Evolutionary conservation across 2,797 vertebrate species (phyloP), one percentile per base, ranked within the genome.

Genomic region (Siniperca scherzeri): DNA sequence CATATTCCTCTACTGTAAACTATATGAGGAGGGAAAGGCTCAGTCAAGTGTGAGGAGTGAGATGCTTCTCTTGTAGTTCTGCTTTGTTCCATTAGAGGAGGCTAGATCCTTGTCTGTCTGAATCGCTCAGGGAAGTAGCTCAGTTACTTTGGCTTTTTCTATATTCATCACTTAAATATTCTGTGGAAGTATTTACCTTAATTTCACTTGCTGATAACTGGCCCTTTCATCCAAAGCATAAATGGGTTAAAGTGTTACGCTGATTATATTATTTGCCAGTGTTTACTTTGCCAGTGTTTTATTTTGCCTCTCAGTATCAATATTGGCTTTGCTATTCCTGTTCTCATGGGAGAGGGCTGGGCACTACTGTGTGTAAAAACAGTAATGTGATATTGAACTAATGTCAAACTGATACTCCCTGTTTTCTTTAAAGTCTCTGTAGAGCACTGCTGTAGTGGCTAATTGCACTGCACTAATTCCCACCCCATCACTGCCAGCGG

Each of bases 121-220:
- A 89, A 90, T 94, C 89, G 95, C 96, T 97, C 96, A 97, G 97
- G 97, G 96, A 97, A 90, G 95, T 96, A 96, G 95, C 95, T 96
- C 94, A 94, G 94, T 94, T 95, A 93, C 94, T 95, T 95, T 79
- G 38, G 61, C 48, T 83, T 95, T 91, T 78, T 93, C 91, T 95
- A 94, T 95, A 93, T 94, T 95, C 94, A 95, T 96, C 92, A 95
- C 94, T 94, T 91, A 92, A 93, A 94, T 96, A 95, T 95, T 96
- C 56, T 74, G 65, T 87, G 94, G 91, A 86, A 68, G 93, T 95
- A 93, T 95, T 86, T 95, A 93, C 94, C 95, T 95, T 93, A 95
- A 95, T 96, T 96, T 95, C 94, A 95, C 89, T 94, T 94, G 93
- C 95, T 93, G 94, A 95, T 95, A 94, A 95, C 95, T 93, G 95